Conservation (phyloP, 2,113 vertebrate species). For the Mesembrinibis cayennensis region DNA sequence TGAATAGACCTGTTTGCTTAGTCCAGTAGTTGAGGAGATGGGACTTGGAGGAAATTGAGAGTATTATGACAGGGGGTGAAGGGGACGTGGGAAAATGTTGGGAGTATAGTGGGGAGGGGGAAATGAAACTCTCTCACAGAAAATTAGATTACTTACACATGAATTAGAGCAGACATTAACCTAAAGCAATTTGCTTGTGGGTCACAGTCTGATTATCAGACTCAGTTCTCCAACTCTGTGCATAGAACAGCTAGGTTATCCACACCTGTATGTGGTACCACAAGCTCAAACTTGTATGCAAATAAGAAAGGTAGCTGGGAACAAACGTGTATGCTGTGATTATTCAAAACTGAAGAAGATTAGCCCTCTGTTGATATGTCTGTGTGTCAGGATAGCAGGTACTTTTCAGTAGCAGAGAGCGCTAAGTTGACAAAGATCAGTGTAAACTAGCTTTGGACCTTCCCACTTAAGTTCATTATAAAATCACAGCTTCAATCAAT, state of each 20-base stretch:
- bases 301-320: neutral
- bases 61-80: neutral
- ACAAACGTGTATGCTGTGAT: fast-evolving
- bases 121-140: neutral
- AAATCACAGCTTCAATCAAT: neutral
- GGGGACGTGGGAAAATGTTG: neutral
- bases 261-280: too few species aligned
- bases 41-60: neutral
- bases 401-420: neutral
- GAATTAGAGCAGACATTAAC: neutral
- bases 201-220: neutral
- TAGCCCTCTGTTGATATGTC: neutral
- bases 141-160: neutral
- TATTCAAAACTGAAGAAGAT: neutral
- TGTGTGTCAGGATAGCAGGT: neutral
- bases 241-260: fast-evolving
- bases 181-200: neutral
- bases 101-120: fast-evolving
- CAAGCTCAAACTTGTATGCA: too few species aligned
- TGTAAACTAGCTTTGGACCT: neutral
- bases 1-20: neutral
- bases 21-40: neutral
- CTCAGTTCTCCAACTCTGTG: neutral
- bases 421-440: neutral
- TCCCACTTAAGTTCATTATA: neutral